Evolutionary conservation across 2,888 invertebrate species (phyloP).

Genomic region (Margaritifera margaritifera): DNA sequence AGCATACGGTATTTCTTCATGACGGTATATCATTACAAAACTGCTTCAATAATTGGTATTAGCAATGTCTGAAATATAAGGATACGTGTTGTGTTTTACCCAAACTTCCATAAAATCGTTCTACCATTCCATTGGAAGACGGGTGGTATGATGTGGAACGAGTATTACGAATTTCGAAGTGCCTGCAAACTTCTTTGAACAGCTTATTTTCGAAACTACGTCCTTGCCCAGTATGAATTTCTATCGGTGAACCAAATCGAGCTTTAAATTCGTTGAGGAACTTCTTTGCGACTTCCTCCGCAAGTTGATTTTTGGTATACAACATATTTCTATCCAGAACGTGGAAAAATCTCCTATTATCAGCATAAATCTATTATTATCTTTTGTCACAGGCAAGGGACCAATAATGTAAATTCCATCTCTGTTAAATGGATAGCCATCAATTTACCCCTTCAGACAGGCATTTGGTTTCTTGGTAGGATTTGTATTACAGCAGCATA

Average conservation of each 20-base stretch:
- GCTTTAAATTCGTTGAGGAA: slow-evolving; percentile 9
- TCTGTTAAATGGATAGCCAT: slow-evolving; percentile 77
- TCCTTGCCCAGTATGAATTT: slow-evolving; percentile 6
- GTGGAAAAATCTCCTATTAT: slow-evolving; percentile 13
- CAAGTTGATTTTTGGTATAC: slow-evolving; percentile 4
- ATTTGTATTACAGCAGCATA: background rate
- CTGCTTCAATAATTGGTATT: no score
- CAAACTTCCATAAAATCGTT: slow-evolving; percentile 10
- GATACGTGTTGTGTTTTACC: no score
- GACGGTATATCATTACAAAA: no score
- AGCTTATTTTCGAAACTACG: slow-evolving; percentile 5
- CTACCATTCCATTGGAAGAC: slow-evolving; percentile 10
- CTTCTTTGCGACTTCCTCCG: slow-evolving; percentile 1
- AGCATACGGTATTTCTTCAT: no score
- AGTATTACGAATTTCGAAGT: slow-evolving; percentile 3
- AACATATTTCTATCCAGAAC: slow-evolving; percentile 4
- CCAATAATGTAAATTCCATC: slow-evolving; percentile 2
- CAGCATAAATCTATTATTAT: slow-evolving; percentile 1
- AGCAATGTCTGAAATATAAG: no score
- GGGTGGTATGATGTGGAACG: slow-evolving; percentile 12
- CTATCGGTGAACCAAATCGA: slow-evolving; percentile 10
- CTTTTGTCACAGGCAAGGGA: slow-evolving; percentile 2
- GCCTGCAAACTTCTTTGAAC: slow-evolving; percentile 4
- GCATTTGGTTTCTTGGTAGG: slow-evolving; percentile 1
- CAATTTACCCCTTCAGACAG: slow-evolving; percentile 81